Base-by-base conservation (phyloP, 2,113 vertebrate species). In the Corvus hawaiiensis region DNA sequence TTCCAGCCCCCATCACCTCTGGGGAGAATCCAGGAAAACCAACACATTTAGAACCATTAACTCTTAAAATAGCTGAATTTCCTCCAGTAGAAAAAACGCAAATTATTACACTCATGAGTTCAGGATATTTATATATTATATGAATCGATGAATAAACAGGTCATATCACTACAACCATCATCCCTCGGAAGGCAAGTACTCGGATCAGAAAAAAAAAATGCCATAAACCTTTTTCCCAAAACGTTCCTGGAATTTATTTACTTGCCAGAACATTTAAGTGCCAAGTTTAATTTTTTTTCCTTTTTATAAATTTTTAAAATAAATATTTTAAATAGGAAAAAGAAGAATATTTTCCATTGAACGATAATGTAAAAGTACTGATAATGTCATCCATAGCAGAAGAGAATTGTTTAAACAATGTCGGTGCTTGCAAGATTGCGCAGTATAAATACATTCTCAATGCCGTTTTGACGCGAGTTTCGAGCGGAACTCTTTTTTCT, bases 11-110 rank as follows among this genome's bases (percentile, higher is more conserved):
- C 64, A 22, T 54, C 80, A 88, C 88, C 94, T 84, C 96, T 84
- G 55, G 97, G 95, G 97, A 93, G 85, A 97, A 96, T 72, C 94
- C 97, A 97, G 97, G 97, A 98, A 98, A 98, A 96, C 91, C 96
- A 93, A 89, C 75, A 86, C 89, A 85, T 97, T 97, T 94, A 93
- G 94, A 73, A 52, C 79, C 91, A 94, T 97, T 97, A 97, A 97
- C 95, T 97, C 95, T 87, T 94, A 91, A 92, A 96, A 92, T 94
- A 96, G 94, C 91, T 9, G 51, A 82, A 92, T 97, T 97, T 96
- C 96, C 88, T 95, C 94, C 75, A 48, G 78, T 14, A 78, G 87
- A 61, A 89, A 87, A 93, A 48, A 51, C 5, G 51, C 87, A 32
- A 85, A 93, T 95, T 87, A 89, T 87, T 82, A 73, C 71, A 86